A percentile compares a stretch with the other conserved stretches of the same genome.
These are phyloP conservation scores for Melanotaenia nigrans DNA, from an alignment of 2,797 vertebrate species.

Conservation along the genomic window DNA sequence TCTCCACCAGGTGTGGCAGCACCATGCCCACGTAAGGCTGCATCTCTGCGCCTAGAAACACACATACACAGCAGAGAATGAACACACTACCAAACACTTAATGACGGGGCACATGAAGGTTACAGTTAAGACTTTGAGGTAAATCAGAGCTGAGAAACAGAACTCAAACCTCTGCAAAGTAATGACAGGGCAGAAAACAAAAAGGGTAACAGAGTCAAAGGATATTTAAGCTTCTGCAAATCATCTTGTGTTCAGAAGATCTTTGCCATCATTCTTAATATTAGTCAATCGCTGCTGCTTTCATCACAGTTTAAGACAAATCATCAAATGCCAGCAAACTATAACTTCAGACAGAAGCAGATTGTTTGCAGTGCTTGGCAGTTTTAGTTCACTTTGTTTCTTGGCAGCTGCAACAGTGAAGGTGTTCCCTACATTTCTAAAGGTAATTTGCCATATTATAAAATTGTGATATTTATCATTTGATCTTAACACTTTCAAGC, in stretches of 20 bases:
- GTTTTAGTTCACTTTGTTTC: too few species aligned
- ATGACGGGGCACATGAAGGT: not conserved
- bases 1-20: conserved; percentile 92
- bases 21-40: conserved; percentile 94
- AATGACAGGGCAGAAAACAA: not conserved
- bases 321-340: not conserved
- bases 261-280: not conserved
- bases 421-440: too few species aligned
- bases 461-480: too few species aligned
- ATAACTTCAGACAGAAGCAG: too few species aligned
- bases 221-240: not conserved
- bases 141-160: not conserved
- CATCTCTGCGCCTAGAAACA: conserved; percentile 90
- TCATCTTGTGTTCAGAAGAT: not conserved
- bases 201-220: too few species aligned
- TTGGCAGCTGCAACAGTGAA: too few species aligned
- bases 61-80: not conserved
- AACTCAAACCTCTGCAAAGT: not conserved
- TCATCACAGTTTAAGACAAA: not conserved
- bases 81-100: not conserved
- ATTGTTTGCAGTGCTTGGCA: too few species aligned
- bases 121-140: not conserved
- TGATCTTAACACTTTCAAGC: too few species aligned
- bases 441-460: too few species aligned
- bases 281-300: not conserved